A percentile compares a stretch with the other conserved stretches of the same genome.
phyloP scores from a whole-genome alignment of 2,888 invertebrate species.

The Hypena proboscidalis region DNA sequence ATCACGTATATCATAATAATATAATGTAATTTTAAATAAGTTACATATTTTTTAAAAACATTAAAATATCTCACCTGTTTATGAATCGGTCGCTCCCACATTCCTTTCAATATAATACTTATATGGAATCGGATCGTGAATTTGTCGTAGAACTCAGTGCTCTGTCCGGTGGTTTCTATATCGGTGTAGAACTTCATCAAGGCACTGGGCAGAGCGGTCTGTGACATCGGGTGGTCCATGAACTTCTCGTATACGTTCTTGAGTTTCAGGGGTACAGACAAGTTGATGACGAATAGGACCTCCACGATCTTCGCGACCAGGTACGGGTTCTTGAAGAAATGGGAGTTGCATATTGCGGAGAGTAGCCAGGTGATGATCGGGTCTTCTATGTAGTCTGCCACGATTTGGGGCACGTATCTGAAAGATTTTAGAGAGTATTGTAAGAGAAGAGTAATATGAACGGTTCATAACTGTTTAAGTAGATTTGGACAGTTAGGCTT shows the following conservation, averaged over 20 bases:
- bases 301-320: slow-evolving; percentile 98
- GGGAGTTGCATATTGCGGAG: slow-evolving; percentile 95
- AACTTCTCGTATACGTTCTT: slow-evolving; percentile 89
- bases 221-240: slow-evolving; percentile 92
- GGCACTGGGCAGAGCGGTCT: slow-evolving; percentile 92
- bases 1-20: no score
- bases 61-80: slow-evolving; percentile 65
- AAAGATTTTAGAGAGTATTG: neutral
- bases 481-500: no score
- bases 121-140: slow-evolving; percentile 99
- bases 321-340: slow-evolving; percentile 98
- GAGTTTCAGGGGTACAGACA: slow-evolving; percentile 84
- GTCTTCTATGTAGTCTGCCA: slow-evolving; percentile 91
- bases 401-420: slow-evolving; percentile 91
- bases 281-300: slow-evolving; percentile 92
- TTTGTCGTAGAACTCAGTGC: slow-evolving; percentile 99
- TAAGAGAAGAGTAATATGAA: neutral
- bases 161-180: slow-evolving; percentile 98
- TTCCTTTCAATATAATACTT: slow-evolving; percentile 97
- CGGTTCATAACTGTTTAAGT: no score
- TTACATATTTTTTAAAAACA: neutral
- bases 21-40: no score
- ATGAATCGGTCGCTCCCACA: slow-evolving; percentile 97
- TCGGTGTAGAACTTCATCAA: slow-evolving; percentile 99
- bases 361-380: slow-evolving; percentile 95